Evolutionary conservation across 2,113 vertebrate genomes (phyloP), one percentile per base, ranked within the genome.

Genomic region (Equus quagga): DNA sequence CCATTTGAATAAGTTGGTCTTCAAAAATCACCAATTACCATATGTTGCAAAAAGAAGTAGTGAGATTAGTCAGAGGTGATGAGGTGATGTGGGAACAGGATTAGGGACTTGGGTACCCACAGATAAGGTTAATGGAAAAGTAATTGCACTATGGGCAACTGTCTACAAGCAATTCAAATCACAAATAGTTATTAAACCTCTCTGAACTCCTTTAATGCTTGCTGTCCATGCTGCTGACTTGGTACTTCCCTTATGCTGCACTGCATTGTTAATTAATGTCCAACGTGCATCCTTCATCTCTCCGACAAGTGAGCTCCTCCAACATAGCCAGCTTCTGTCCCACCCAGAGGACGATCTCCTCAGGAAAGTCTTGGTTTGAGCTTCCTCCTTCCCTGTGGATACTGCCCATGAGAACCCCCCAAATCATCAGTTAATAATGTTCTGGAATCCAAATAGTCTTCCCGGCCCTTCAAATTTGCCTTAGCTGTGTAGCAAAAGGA

Each of bases 111-210:
- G 72, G 86, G 81, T 49, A 93, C 81, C 95, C 90, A 97, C 65
- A 89, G 92, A 73, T 49, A 89, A 97, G 87, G 95, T 93, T 98
- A 97, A 97, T 91, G 81, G 94, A 96, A 96, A 97, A 95, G 81
- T 81, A 93, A 96, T 95, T 96, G 89, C 44, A 70, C 89, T 56
- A 54, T 14, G 24, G 89, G 67, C 78, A 91, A 88, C 62, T 72
- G 81, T 95, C 82, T 73, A 80, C 65, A 62, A 56, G 89, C 23
- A 85, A 91, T 81, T 93, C 62, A 93, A 91, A 85, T 81, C 72
- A 65, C 79, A 94, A 94, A 90, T 75, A 92, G 65, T 83, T 88
- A 97, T 93, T 96, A 94, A 96, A 67, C 41, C 56, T 70, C 56
- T 92, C 51, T 26, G 81, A 84, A 94, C 46, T 84, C 46, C n/a